Evolutionary conservation across 2,797 vertebrate genomes (phyloP).

Genomic region (Semotilus atromaculatus): DNA sequence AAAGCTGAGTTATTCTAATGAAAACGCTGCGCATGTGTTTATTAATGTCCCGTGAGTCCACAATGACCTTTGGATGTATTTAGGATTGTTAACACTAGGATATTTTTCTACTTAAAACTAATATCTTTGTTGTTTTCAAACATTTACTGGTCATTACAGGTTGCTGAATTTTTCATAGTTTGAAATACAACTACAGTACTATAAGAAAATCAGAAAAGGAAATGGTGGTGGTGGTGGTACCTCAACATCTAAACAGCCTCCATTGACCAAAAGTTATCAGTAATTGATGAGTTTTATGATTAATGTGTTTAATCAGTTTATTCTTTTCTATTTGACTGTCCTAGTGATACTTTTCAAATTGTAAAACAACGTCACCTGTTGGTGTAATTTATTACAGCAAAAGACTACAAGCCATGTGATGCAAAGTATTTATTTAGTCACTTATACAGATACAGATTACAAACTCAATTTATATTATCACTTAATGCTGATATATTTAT

Average conservation of each 20-base stretch:
- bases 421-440: background rate
- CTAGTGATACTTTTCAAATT: background rate
- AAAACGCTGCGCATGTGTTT: background rate
- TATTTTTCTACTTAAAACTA: background rate
- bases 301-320: background rate
- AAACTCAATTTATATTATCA: background rate
- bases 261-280: background rate
- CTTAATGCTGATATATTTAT: background rate
- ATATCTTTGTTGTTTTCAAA: background rate
- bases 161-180: background rate
- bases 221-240: background rate
- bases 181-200: background rate
- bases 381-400: background rate
- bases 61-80: background rate
- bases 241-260: background rate
- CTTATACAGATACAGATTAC: background rate
- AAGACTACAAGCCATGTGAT: background rate
- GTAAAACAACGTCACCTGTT: conserved; percentile 9
- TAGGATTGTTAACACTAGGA: background rate
- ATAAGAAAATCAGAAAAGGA: no score
- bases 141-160: background rate
- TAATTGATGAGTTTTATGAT: background rate
- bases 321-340: background rate
- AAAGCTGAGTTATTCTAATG: background rate
- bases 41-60: background rate